Base-by-base conservation (phyloP, 2,888 invertebrate species). In the Drosophila demipolita region DNA sequence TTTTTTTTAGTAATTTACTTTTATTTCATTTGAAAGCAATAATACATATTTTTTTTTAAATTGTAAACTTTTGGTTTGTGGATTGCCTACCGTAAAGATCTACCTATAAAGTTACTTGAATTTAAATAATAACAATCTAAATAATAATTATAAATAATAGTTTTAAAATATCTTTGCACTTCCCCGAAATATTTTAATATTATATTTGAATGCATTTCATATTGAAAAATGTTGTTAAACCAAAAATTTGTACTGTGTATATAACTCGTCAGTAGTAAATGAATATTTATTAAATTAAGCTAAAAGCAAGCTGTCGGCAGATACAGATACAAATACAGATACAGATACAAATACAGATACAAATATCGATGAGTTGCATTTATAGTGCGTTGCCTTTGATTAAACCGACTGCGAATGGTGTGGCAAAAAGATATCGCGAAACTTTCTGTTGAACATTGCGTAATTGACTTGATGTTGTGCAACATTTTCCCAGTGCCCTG, bases 401-500 rank as follows among this genome's bases (percentile, higher is more conserved):
- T 87, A 75, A 80, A 78, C 80, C 61, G 62, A 75, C 78, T 78
- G 68, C 66, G 53, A 66, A 69, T 66, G 26, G 58, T 61, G 68
- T 54, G 49, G 67, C 49, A 58, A 54, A 40, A 26, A 49, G 67
- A 58, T 74, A 72, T 59, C 61, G 72, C 58, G 65, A 69, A 82
- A 82, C 82, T 82, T 83, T 74, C 48, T 76, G 73, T 45, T 45
- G 45, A 63, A 75, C 78, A 73, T 74, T 81, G 79, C 74, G 81
- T 89, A 89, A 89, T 89, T 87, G 84, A 82, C 80, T 87, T 83
- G 70, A 66, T 76, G 75, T 73, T 81, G 81, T 75, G 76, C 74
- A 79, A 71, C 73, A 73, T 74, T 78, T 67, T 61, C 54, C 50
- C 59, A 70, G 61, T 54, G 50, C 9, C 15, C 38, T 42, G 35